A percentile compares a stretch with the other conserved stretches of the same genome.
Conservation (phyloP, 2,797 vertebrate genomes). For the Australoheros facetus region DNA sequence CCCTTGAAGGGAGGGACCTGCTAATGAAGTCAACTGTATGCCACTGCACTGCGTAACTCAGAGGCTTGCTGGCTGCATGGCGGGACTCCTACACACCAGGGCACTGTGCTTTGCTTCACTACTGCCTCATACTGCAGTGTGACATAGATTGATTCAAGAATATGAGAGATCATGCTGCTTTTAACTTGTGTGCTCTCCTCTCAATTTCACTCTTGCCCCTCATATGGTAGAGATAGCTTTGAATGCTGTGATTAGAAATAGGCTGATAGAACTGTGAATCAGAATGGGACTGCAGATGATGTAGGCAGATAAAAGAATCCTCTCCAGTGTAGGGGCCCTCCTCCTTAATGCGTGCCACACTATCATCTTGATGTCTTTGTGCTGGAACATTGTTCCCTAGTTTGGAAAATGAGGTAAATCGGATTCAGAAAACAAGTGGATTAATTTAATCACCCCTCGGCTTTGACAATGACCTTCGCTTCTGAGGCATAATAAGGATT, state of each 20-base stretch:
- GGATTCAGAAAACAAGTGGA: slow-evolving; percentile 84
- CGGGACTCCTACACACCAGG: slow-evolving; percentile 50
- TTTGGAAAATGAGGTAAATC: slow-evolving; percentile 80
- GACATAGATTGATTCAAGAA: slow-evolving; percentile 59
- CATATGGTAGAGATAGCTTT: slow-evolving; percentile 55
- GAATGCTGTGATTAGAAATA: slow-evolving; percentile 68
- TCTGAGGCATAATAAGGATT: slow-evolving; percentile 80
- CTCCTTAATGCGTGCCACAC: slow-evolving; percentile 62
- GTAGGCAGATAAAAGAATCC: slow-evolving; percentile 64
- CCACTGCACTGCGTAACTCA: slow-evolving; percentile 77
- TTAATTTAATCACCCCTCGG: slow-evolving; percentile 82
- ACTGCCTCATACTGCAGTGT: slow-evolving; percentile 54
- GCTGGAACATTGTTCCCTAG: slow-evolving; percentile 76
- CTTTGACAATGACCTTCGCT: slow-evolving; percentile 83
- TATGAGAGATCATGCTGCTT: slow-evolving; percentile 48
- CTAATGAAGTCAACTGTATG: slow-evolving; percentile 76
- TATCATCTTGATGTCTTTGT: slow-evolving; percentile 81
- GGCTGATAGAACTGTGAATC: slow-evolving; percentile 49
- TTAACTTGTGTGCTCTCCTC: slow-evolving; percentile 50
- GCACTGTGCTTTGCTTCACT: slow-evolving; percentile 44
- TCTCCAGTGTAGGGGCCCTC: slow-evolving; percentile 57
- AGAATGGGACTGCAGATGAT: slow-evolving; percentile 70
- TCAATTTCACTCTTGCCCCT: slow-evolving; percentile 45
- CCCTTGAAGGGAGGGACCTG: slow-evolving; percentile 62
- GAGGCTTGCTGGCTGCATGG: slow-evolving; percentile 56